Evolutionary conservation across 2,888 invertebrate genomes (phyloP), one percentile per base, ranked within the genome.

Genomic region (Coelopa pilipes): DNA sequence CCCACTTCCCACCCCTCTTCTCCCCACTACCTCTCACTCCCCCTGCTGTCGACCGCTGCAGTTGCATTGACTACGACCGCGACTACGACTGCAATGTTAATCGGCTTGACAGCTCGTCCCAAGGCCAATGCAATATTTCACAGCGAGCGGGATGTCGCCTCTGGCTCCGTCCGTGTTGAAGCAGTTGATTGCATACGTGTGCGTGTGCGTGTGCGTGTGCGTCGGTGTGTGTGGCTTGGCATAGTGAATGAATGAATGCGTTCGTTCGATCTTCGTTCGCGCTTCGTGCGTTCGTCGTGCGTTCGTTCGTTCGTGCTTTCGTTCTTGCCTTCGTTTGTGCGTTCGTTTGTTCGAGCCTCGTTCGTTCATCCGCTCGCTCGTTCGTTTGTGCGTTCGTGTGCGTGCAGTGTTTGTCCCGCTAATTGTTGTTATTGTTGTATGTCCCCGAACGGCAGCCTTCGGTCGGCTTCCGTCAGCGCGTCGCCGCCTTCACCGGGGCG

Each of bases 71-170:
- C 74, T 76, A 34, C 34, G 34, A 34, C 34, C 7, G 7, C 34
- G 34, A 34, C n/a, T n/a, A n/a, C n/a, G n/a, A n/a, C n/a, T n/a
- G 77, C 74, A 77, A 70, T 76, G 84, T 84, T 83, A 83, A 83
- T 81, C 83, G 83, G 80, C 83, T 83, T 82, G 84, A 83, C 83
- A 81, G 81, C 75, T 49, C 79, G 78, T 81, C 81, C 79, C 83
- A 83, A 83, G 83, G 83, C 83, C 83, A 83, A 78, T 80, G 83
- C 81, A 81, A 83, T 84, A 84, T 81, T 83, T 83, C 81, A 83
- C 79, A 82, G 68, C 53, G 65, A 68, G 53, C 62, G 62, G 72
- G 68, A 73, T 67, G 73, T 59, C 60, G 55, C 67, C 60, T 59
- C 66, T 72, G 66, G 72, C 72, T 66, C 72, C 57, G 34, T 50